Conservation (phyloP, 2,888 invertebrate genomes). For the Atrina japonica region DNA sequence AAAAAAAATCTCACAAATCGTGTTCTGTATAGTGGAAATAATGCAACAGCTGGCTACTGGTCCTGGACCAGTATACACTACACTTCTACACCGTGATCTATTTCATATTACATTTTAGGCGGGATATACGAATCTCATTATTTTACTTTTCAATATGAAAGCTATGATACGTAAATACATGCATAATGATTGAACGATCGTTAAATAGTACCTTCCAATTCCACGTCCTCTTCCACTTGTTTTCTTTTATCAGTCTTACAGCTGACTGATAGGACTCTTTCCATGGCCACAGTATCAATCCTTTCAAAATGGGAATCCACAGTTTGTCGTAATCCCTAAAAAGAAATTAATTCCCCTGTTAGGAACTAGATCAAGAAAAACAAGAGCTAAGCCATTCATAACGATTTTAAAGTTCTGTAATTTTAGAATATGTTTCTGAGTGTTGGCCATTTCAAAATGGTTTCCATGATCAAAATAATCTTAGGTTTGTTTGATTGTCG, state of each 20-base stretch:
- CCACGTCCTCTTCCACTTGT: conserved; percentile 14
- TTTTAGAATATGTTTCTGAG: too few relatives aligned
- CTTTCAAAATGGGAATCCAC: conserved; percentile 1
- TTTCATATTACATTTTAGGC: not conserved
- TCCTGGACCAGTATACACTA: too few relatives aligned
- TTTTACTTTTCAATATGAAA: not conserved
- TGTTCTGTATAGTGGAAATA: too few relatives aligned
- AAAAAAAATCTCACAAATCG: too few relatives aligned
- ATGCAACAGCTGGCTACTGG: too few relatives aligned
- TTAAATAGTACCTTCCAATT: conserved; percentile 33
- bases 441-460: too few relatives aligned
- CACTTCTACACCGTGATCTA: not conserved
- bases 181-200: too few relatives aligned
- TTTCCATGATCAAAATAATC: too few relatives aligned
- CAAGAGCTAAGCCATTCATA: too few relatives aligned
- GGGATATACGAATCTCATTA: too few relatives aligned
- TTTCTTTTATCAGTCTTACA: not conserved
- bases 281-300: conserved; percentile 1
- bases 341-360: not conserved
- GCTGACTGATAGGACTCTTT: conserved; percentile 5
- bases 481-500: not conserved
- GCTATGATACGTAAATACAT: too few relatives aligned
- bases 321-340: not conserved
- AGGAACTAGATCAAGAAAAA: not conserved
- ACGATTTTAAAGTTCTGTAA: too few relatives aligned